These are phyloP conservation scores for Zaprionus ghesquierei DNA, from an alignment of 1,140 invertebrate species.

Conservation along the genomic window DNA sequence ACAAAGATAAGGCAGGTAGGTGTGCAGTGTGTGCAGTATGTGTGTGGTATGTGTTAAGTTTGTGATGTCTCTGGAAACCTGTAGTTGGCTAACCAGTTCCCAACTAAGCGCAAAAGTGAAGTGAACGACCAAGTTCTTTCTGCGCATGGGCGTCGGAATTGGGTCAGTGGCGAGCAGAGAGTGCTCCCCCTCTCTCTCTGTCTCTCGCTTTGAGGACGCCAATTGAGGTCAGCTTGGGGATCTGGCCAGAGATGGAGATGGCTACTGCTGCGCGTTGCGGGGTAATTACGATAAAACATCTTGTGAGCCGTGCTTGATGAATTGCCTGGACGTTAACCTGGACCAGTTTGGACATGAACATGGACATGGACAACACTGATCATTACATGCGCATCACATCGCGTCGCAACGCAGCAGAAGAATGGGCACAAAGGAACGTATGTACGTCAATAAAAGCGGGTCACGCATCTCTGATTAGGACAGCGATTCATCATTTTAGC, in stretches of 20 bases:
- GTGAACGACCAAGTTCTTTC: constrained; percentile 50
- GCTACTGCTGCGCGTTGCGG: not conserved
- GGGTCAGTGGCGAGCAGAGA: constrained; percentile 54
- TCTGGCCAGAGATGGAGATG: constrained; percentile 1
- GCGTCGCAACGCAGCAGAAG: not conserved
- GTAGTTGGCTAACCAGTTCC: constrained; percentile 57
- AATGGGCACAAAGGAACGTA: constrained; percentile 11
- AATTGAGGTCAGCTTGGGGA: constrained; percentile 50
- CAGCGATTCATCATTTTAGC: constrained; percentile 60
- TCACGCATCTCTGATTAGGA: constrained; percentile 25
- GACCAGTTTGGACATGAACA: constrained; percentile 36
- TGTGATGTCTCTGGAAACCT: no score
- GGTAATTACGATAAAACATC: constrained; percentile 71
- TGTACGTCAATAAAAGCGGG: constrained; percentile 15
- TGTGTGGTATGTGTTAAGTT: constrained; percentile 7
- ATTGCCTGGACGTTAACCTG: constrained; percentile 42
- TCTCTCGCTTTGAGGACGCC: constrained; percentile 17
- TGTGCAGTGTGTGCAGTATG: not conserved
- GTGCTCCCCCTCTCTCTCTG: constrained; percentile 30
- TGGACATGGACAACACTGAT: constrained; percentile 40
- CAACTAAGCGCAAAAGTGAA: constrained; percentile 60
- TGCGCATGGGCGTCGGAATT: constrained; percentile 56
- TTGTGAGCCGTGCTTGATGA: constrained; percentile 45
- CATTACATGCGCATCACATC: constrained; percentile 31
- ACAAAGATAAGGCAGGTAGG: not conserved